A percentile compares a stretch with the other conserved stretches of the same genome.
Conservation (phyloP, 2,797 vertebrate genomes). For the Bucorvus abyssinicus region DNA sequence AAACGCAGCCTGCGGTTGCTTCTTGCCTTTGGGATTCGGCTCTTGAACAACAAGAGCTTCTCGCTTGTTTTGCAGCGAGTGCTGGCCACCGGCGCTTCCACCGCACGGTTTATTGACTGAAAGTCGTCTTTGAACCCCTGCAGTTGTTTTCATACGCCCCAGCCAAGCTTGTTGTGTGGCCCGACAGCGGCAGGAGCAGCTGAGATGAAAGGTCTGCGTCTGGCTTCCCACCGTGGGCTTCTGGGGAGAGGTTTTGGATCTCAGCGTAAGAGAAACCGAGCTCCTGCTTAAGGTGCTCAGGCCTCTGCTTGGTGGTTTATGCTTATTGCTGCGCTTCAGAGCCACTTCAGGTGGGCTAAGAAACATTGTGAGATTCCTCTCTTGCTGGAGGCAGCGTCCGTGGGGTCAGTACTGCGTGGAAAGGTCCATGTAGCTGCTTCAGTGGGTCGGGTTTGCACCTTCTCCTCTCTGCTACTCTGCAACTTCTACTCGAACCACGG, state of each 20-base stretch:
- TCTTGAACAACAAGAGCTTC: not conserved
- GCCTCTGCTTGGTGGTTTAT: accelerated
- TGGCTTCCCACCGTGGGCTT: not conserved
- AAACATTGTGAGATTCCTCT: not conserved
- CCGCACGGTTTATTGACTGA: accelerated
- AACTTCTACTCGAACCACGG: not conserved
- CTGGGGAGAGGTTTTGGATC: not conserved
- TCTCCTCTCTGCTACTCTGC: not conserved
- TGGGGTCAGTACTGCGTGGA: not conserved
- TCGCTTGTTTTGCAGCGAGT: accelerated
- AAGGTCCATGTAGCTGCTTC: not conserved
- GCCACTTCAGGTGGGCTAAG: not conserved
- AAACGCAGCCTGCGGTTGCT: not conserved
- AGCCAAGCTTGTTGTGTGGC: not conserved
- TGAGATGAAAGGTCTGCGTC: not conserved
- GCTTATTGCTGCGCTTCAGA: not conserved
- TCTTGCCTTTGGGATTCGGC: not conserved
- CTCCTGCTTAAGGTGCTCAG: not conserved
- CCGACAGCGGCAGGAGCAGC: not conserved
- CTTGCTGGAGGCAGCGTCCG: not conserved
- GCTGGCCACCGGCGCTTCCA: not conserved
- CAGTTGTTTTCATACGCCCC: not conserved
- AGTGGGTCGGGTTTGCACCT: not conserved
- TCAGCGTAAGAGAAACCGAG: not conserved
- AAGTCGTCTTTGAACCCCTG: not conserved